Percentiles rank a stretch among this genome's conserved stretches.
phyloP scores from a whole-genome alignment of 2,113 vertebrate species.

The Tachycineta bicolor region DNA sequence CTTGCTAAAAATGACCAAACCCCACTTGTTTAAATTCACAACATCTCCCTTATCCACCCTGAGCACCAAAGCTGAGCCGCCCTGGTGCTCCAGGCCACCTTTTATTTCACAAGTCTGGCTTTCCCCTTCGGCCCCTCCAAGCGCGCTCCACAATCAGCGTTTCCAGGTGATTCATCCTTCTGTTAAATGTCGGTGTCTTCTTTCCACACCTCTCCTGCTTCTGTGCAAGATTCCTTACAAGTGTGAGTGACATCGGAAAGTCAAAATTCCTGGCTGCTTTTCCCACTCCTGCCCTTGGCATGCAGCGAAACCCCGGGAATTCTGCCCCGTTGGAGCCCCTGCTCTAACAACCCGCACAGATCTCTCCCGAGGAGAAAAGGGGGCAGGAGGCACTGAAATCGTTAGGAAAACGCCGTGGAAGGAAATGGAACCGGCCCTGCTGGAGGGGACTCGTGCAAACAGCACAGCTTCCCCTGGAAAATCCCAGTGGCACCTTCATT shows the following conservation, averaged over 20 bases:
- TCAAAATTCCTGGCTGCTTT: neutral
- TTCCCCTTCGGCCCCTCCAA: neutral
- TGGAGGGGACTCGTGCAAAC: neutral
- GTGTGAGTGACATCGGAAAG: neutral
- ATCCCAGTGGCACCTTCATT: conserved; percentile 38
- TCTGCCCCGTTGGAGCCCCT: neutral
- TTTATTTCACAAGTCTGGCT: neutral
- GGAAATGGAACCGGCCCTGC: neutral
- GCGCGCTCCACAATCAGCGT: neutral
- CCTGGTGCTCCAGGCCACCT: neutral
- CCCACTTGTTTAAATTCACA: fast-evolving
- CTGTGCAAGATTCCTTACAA: neutral
- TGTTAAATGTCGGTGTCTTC: neutral
- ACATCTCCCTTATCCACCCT: neutral
- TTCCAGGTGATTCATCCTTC: neutral
- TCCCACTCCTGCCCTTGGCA: neutral
- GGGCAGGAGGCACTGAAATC: neutral
- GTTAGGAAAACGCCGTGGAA: neutral
- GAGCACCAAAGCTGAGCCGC: neutral
- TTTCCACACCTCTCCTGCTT: neutral
- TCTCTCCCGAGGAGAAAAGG: neutral
- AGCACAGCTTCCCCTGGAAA: neutral
- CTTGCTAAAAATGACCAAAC: neutral
- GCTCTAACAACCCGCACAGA: neutral
- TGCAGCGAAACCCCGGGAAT: neutral